Base-by-base conservation (phyloP, 2,797 vertebrate species). In the Vipera ursinii region DNA sequence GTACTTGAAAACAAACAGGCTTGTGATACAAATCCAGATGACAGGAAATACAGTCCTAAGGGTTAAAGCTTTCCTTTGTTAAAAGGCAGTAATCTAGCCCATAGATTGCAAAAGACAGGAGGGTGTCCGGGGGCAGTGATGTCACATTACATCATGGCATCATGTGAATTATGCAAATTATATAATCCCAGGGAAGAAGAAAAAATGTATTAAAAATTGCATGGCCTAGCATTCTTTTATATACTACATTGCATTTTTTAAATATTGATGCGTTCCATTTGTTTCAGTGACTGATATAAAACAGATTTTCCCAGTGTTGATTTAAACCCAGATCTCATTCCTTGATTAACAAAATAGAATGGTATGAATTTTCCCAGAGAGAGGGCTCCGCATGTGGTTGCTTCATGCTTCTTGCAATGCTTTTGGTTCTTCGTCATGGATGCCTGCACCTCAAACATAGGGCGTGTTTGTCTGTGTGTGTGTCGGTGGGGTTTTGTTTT, bases 401-500 rank as follows among this genome's bases (percentile, higher is more conserved):
- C 73, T 15, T 12, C 5, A 3, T 20, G 44, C 22, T 87, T 55
- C 90, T 20, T 15, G 85, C 7, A 5, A 6, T 3, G 60, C 4
- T 56, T 26, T 28, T 14, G 1, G 8, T 87, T 7, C n/a, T 55
- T 55, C 24, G 59, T 60, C 69, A 28, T 7, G 12, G 60, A 48
- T 51, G 44, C 69, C 65, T 15, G 44, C 13, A 5, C 51, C 44
- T 1, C 87, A 86, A 13, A n/a, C 53, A 57, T 65, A 20, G 20
- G 20, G 32, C 1, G 6, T 28, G 15, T 17, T 20, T 38, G 13
- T 32, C 4, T 28, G 26, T 9, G 15, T 22, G 12, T 44, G 53
- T 82, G 5, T 28, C 3, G 6, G 12, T 22, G 32, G 0, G 53
- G 2, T 12, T 44, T 1, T 22, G 0, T 2, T 4, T 2, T 4